phyloP scores from a whole-genome alignment of 2,888 invertebrate species.

The Masnerella sp. region DNA sequence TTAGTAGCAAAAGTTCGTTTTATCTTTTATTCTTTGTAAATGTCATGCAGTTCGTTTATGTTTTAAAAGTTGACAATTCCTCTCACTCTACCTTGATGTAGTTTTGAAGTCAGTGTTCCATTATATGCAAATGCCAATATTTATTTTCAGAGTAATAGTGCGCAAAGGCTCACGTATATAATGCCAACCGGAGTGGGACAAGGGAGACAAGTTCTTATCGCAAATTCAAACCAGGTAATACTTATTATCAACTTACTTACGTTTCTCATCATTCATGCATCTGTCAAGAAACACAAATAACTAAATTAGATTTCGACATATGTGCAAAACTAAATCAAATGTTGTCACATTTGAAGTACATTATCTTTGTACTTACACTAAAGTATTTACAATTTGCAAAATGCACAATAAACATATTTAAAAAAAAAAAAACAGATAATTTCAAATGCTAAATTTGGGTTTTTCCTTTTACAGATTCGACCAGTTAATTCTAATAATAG shows the following conservation, averaged over 20 bases:
- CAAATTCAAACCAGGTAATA: constrained; percentile 70
- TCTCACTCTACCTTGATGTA: background rate
- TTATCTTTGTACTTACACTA: background rate
- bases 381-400: background rate
- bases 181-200: constrained; percentile 71
- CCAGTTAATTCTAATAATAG: constrained; percentile 63
- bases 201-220: constrained; percentile 71
- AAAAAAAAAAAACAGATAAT: background rate
- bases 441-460: constrained; percentile 25
- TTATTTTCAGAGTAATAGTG: constrained; percentile 70
- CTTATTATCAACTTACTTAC: background rate
- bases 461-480: constrained; percentile 65
- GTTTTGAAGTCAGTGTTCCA: background rate
- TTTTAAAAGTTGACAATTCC: no score
- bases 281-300: no score
- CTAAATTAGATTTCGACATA: no score
- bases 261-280: background rate
- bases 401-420: background rate
- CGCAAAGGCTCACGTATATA: constrained; percentile 72
- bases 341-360: background rate
- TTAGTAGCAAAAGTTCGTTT: no score
- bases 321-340: no score
- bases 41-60: no score
- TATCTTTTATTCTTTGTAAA: no score
- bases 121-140: no score